Evolutionary conservation across 2,113 vertebrate species (phyloP).

Genomic region (Saccopteryx leptura): DNA sequence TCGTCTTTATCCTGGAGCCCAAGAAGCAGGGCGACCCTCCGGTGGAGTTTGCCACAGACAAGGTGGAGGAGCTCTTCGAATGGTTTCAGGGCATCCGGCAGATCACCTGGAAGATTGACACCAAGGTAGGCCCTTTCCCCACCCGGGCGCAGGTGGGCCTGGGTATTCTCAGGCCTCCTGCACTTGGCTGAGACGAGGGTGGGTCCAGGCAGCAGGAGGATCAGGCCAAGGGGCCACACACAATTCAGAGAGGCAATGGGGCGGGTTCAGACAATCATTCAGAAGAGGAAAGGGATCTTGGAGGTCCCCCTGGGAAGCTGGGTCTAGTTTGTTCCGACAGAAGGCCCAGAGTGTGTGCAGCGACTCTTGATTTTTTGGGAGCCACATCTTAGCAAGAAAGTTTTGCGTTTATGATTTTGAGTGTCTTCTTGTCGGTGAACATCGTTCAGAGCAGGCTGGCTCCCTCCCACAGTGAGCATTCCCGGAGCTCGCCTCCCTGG

Average conservation of each 20-base stretch:
- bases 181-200: accelerated
- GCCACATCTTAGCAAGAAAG: accelerated
- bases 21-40: conserved; percentile 90
- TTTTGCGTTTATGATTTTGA: not conserved
- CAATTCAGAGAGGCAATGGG: accelerated
- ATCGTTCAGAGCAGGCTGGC: not conserved
- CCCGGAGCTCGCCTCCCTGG: not conserved
- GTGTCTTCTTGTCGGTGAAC: not conserved
- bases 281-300: accelerated
- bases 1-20: conserved; percentile 93
- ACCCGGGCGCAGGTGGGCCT: not conserved
- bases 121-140: conserved; percentile 84
- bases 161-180: not conserved
- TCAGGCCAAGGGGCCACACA: not conserved
- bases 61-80: conserved; percentile 95
- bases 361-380: accelerated
- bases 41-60: conserved; percentile 93
- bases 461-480: accelerated
- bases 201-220: not conserved
- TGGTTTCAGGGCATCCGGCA: conserved; percentile 96
- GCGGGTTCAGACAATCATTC: accelerated
- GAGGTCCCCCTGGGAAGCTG: not conserved
- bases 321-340: not conserved
- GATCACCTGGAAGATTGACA: conserved; percentile 93
- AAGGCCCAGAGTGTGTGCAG: accelerated